These are phyloP conservation scores for Tragelaphus scriptus DNA, from an alignment of 2,113 vertebrate genomes.

Conservation along the genomic window DNA sequence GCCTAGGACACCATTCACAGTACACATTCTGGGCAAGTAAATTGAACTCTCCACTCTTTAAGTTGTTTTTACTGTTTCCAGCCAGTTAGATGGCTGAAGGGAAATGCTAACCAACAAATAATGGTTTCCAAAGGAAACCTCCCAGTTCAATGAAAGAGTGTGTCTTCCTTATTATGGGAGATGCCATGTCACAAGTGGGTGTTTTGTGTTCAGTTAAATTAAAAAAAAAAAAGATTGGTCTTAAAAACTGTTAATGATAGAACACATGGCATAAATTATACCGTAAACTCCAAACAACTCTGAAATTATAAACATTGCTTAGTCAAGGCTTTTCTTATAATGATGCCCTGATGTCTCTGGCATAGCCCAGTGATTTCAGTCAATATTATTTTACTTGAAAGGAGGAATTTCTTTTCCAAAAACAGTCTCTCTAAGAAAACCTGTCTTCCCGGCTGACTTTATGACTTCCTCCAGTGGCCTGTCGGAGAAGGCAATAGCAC, in stretches of 20 bases:
- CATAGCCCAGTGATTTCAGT: constrained; percentile 44
- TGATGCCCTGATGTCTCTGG: constrained; percentile 65
- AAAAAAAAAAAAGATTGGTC: constrained; percentile 47
- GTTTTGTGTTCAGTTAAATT: constrained; percentile 48
- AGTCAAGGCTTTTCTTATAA: constrained; percentile 67
- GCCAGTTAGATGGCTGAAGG: constrained; percentile 23
- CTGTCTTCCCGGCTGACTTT: constrained; percentile 30
- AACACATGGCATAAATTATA: constrained; percentile 76
- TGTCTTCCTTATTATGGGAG: constrained; percentile 28
- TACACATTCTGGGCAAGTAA: neutral
- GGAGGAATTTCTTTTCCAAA: constrained; percentile 55
- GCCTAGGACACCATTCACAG: neutral
- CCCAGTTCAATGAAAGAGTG: constrained; percentile 61
- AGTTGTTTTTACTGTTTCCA: constrained; percentile 37
- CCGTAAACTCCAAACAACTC: constrained; percentile 66
- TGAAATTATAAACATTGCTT: constrained; percentile 74
- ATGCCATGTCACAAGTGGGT: constrained; percentile 27
- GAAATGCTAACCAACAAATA: neutral
- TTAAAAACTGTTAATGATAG: constrained; percentile 73
- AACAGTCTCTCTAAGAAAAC: constrained; percentile 66
- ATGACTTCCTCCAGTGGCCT: constrained; percentile 22
- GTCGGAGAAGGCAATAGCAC: no score
- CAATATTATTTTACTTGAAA: constrained; percentile 63
- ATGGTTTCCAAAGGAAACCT: constrained; percentile 28
- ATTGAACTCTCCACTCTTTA: constrained; percentile 15